A percentile compares a stretch with the other conserved stretches of the same genome.
Evolutionary conservation across 1,140 invertebrate species (phyloP).

Genomic region (Teleopsis dalmanni): DNA sequence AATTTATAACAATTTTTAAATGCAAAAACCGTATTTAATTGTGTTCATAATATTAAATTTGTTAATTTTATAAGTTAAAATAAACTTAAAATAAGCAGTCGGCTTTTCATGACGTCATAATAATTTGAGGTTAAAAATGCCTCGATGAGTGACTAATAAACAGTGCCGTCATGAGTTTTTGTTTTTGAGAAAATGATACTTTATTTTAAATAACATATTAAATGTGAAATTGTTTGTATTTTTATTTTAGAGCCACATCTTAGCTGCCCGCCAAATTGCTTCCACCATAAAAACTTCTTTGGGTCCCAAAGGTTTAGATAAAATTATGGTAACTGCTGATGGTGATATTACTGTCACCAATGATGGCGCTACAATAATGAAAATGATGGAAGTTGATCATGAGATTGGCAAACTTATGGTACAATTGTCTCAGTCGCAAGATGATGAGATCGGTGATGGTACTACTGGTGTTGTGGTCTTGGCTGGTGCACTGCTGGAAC

Average conservation of each 20-base stretch:
- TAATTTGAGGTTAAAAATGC: too few relatives aligned
- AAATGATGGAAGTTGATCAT: conserved; percentile 98
- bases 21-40: too few relatives aligned
- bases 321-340: conserved; percentile 95
- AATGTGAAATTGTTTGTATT: not conserved
- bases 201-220: too few relatives aligned
- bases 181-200: too few relatives aligned
- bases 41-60: too few relatives aligned
- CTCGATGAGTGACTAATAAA: too few relatives aligned
- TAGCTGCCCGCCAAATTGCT: conserved; percentile 87
- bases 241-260: conserved; percentile 83
- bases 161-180: too few relatives aligned
- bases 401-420: conserved; percentile 98
- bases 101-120: too few relatives aligned
- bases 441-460: conserved; percentile 99
- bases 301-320: conserved; percentile 94
- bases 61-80: too few relatives aligned
- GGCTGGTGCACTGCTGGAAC: conserved; percentile 84
- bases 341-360: conserved; percentile 98
- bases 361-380: conserved; percentile 98
- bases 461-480: conserved; percentile 95
- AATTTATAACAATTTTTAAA: too few relatives aligned
- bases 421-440: conserved; percentile 95
- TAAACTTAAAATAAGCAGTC: too few relatives aligned
- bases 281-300: conserved; percentile 86